Percentiles rank a stretch among this genome's conserved stretches.
Evolutionary conservation across 2,888 invertebrate species (phyloP).

Genomic region (Clostera curtula): DNA sequence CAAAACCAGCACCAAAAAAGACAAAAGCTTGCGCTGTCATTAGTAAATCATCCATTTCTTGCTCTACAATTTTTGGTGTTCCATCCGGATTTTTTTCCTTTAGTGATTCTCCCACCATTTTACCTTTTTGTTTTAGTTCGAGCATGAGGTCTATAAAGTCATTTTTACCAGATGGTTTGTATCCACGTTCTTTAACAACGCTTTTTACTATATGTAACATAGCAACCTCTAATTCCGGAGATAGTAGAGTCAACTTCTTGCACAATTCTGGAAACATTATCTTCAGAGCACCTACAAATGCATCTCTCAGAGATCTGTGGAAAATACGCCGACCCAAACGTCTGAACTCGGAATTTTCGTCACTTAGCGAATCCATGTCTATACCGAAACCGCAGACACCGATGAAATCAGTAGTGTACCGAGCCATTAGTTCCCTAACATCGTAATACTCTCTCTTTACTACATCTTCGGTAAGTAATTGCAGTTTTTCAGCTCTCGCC

Average conservation of each 20-base stretch:
- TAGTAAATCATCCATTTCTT: slow-evolving; percentile 46
- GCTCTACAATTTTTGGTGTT: slow-evolving; percentile 38
- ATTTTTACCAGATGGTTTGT: slow-evolving; percentile 49
- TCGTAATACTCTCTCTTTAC: slow-evolving; percentile 41
- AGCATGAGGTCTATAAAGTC: slow-evolving; percentile 61
- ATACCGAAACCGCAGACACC: slow-evolving; percentile 62
- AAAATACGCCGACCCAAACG: slow-evolving; percentile 56
- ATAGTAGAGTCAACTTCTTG: slow-evolving; percentile 41
- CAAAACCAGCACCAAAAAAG: slow-evolving; percentile 69
- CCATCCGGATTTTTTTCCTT: slow-evolving; percentile 45
- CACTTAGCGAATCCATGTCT: slow-evolving; percentile 47
- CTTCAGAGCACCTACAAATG: slow-evolving; percentile 37
- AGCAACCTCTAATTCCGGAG: slow-evolving; percentile 40
- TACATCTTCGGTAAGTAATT: slow-evolving; percentile 42
- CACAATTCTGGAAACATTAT: slow-evolving; percentile 48
- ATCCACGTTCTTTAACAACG: slow-evolving; percentile 45
- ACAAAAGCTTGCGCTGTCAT: slow-evolving; percentile 61
- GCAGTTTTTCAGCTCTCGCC: slow-evolving; percentile 50
- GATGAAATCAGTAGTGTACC: slow-evolving; percentile 62
- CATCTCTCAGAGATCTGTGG: slow-evolving; percentile 40
- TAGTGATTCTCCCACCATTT: slow-evolving; percentile 50
- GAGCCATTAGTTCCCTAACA: slow-evolving; percentile 56
- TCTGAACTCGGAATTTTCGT: slow-evolving; percentile 55
- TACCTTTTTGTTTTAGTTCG: slow-evolving; percentile 50
- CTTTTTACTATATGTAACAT: slow-evolving; percentile 39